Evolutionary conservation across 2,113 vertebrate species (phyloP).

Genomic region (Cariama cristata): DNA sequence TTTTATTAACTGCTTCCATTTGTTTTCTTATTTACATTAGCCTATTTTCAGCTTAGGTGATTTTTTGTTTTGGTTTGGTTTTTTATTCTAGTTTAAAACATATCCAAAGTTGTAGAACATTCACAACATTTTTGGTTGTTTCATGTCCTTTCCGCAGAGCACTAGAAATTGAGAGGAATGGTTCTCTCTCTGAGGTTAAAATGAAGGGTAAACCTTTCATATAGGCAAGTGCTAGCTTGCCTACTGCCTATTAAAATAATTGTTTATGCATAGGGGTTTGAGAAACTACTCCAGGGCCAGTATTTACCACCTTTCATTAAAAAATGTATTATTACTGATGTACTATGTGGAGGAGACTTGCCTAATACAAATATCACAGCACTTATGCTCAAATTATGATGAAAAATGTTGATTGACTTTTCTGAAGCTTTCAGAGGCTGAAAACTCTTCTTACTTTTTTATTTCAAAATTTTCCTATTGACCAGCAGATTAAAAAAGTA

Average conservation of each 20-base stretch:
- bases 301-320: not conserved
- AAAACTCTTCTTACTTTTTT: not conserved
- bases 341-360: not conserved
- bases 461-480: not conserved
- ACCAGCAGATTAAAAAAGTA: not conserved
- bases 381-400: not conserved
- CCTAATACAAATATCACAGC: not conserved
- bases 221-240: not conserved
- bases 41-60: not conserved
- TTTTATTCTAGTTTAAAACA: not conserved
- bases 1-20: not conserved
- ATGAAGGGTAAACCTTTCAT: not conserved
- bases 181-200: not conserved
- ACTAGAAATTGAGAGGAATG: not conserved
- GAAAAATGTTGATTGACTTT: not conserved
- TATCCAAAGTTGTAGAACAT: not conserved
- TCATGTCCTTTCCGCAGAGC: not conserved
- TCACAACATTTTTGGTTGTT: not conserved
- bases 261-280: not conserved
- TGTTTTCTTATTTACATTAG: not conserved
- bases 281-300: not conserved
- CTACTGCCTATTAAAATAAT: not conserved
- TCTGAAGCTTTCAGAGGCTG: not conserved
- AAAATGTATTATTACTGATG: not conserved
- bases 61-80: not conserved